Evolutionary conservation across 2,888 invertebrate genomes (phyloP).

Genomic region (Sericinus montela): DNA sequence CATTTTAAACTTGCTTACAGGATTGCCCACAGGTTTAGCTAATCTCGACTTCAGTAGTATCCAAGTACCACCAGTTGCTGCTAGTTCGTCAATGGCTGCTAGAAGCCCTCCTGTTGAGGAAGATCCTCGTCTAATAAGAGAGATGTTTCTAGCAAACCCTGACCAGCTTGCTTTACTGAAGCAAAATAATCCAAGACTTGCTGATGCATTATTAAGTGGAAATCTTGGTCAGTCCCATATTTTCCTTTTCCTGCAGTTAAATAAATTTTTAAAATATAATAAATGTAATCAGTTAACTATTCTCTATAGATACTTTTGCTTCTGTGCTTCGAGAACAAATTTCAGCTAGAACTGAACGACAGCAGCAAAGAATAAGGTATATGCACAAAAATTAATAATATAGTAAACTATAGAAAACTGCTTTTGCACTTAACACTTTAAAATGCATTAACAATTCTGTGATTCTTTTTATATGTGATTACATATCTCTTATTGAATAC

Average conservation of each 20-base stretch:
- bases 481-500: no score
- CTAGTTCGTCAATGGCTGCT: slow-evolving; percentile 57
- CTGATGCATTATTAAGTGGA: slow-evolving; percentile 93
- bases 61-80: slow-evolving; percentile 83
- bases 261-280: neutral
- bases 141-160: slow-evolving; percentile 93
- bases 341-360: slow-evolving; percentile 88
- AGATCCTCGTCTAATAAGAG: slow-evolving; percentile 90
- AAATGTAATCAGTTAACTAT: slow-evolving; percentile 16
- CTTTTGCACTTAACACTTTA: no score
- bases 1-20: slow-evolving; percentile 39
- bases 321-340: slow-evolving; percentile 90
- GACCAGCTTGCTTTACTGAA: slow-evolving; percentile 93
- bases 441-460: no score
- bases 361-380: slow-evolving; percentile 85
- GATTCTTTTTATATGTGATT: no score
- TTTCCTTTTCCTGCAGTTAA: no score
- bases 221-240: slow-evolving; percentile 81
- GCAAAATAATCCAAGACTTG: slow-evolving; percentile 95
- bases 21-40: slow-evolving; percentile 72
- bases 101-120: slow-evolving; percentile 80
- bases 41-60: slow-evolving; percentile 92
- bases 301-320: slow-evolving; percentile 85
- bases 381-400: no score
- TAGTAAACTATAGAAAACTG: no score